These are phyloP conservation scores for Adelphocoris suturalis DNA, from an alignment of 2,888 invertebrate genomes.

Conservation along the genomic window DNA sequence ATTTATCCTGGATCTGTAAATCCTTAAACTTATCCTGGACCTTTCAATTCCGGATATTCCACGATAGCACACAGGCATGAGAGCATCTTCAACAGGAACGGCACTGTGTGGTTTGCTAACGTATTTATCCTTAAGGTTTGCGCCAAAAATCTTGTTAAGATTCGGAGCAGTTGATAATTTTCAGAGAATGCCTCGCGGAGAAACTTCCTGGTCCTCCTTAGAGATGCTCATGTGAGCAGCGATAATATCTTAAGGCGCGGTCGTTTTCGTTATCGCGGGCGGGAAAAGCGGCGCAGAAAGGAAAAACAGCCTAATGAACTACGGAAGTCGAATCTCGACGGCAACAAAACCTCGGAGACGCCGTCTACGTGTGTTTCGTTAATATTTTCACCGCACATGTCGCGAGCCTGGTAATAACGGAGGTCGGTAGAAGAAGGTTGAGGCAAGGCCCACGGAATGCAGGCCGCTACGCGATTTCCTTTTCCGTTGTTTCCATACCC, in stretches of 20 bases:
- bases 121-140: too few species aligned
- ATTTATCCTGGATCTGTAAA: too few species aligned
- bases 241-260: constrained; percentile 2
- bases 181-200: too few species aligned
- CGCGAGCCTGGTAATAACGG: not conserved
- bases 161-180: too few species aligned
- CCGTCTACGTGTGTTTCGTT: constrained; percentile 54
- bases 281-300: not conserved
- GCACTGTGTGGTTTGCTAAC: too few species aligned
- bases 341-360: not conserved
- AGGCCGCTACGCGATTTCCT: too few species aligned
- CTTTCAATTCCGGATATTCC: too few species aligned
- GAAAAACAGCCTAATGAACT: constrained; percentile 15
- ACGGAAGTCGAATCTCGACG: constrained; percentile 36
- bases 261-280: constrained; percentile 7
- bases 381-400: constrained; percentile 64
- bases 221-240: not conserved
- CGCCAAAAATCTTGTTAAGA: too few species aligned
- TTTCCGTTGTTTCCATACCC: too few species aligned
- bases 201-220: not conserved
- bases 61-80: too few species aligned
- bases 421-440: not conserved
- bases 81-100: too few species aligned
- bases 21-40: too few species aligned
- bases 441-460: not conserved